These are phyloP conservation scores for Mesocentrotus franciscanus DNA, from an alignment of 53 echinoderm and acorn worm species.

Conservation along the genomic window DNA sequence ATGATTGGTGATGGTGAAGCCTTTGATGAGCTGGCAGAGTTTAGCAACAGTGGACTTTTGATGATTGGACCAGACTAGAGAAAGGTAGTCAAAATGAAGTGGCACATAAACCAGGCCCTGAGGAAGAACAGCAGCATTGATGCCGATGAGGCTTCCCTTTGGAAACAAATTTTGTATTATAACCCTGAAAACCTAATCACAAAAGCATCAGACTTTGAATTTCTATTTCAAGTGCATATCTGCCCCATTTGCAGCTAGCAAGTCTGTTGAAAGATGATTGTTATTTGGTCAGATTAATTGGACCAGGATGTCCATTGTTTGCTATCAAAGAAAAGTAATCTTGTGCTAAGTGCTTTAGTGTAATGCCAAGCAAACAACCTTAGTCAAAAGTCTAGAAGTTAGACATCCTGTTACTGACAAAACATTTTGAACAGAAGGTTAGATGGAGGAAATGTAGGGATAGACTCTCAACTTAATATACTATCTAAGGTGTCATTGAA, in stretches of 20 bases:
- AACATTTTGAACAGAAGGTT: no score
- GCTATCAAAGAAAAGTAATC: not conserved
- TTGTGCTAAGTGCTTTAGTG: not conserved
- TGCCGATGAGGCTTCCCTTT: no score
- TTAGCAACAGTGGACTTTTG: not conserved
- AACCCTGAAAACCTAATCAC: not conserved
- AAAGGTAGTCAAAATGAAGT: not conserved
- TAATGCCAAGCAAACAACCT: not conserved
- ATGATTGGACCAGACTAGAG: conserved; percentile 47
- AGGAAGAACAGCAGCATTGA: no score
- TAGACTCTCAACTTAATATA: no score
- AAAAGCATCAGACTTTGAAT: no score
- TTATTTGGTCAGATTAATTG: not conserved
- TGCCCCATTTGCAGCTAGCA: no score
- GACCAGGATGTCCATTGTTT: not conserved
- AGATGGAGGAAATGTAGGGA: no score
- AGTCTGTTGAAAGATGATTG: no score
- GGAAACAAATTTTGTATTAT: not conserved
- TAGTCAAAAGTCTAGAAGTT: not conserved
- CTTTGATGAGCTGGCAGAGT: conserved; percentile 52
- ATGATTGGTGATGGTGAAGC: conserved; percentile 59
- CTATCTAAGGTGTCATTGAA: no score
- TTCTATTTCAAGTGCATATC: no score
- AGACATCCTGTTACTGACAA: not conserved
- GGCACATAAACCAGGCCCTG: not conserved